phyloP scores from a whole-genome alignment of 2,113 vertebrate species.

The Cyphomyrus plagiostoma region DNA sequence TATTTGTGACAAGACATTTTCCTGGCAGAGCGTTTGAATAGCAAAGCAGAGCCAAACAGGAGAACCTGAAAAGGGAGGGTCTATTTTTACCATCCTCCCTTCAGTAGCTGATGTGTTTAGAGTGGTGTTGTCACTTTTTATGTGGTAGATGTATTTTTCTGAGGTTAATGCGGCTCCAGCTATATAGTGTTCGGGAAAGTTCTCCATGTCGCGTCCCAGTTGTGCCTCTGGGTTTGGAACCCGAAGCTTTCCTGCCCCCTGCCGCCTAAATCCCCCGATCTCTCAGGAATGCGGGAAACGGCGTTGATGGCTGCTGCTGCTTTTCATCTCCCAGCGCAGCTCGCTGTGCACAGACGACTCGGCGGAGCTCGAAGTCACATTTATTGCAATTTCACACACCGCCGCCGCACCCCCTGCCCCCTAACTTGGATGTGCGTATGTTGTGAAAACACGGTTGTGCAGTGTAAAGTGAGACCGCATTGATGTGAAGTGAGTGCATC shows the following conservation, averaged over 20 bases:
- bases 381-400: not conserved
- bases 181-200: not conserved
- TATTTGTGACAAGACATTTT: not conserved
- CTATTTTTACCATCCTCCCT: not conserved
- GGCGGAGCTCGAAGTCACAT: not conserved
- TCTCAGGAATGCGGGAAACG: not conserved
- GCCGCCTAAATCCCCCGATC: not conserved
- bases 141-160: not conserved
- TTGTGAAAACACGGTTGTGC: not conserved
- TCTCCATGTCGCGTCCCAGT: not conserved
- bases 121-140: not conserved
- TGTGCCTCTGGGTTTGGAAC: not conserved
- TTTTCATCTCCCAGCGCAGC: not conserved
- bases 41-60: not conserved
- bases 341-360: not conserved
- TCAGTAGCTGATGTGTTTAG: not conserved
- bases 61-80: not conserved
- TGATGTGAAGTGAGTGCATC: not conserved
- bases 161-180: not conserved
- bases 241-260: not conserved
- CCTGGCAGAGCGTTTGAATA: not conserved
- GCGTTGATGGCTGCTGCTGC: not conserved
- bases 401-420: not conserved
- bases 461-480: not conserved
- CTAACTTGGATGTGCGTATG: not conserved